These are phyloP conservation scores for Sarcophaga bullata DNA, from an alignment of 1,140 invertebrate genomes.

Conservation along the genomic window DNA sequence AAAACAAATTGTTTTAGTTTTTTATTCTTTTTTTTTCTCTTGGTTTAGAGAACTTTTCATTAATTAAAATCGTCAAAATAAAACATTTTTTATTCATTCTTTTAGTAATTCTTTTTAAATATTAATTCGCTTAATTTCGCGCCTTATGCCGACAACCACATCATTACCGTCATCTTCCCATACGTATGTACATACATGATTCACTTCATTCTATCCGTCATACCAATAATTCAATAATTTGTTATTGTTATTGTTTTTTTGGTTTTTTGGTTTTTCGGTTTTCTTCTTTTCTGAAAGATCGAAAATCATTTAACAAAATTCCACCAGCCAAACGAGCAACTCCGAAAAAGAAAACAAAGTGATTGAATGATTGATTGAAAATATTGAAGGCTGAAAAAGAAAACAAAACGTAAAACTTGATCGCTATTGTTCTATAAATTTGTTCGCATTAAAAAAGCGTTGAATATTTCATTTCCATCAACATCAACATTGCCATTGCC, in stretches of 20 bases:
- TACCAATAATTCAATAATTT: no score
- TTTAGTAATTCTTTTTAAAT: background rate
- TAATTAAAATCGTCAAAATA: slow-evolving; percentile 12
- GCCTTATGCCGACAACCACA: slow-evolving; percentile 17
- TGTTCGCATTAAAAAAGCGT: slow-evolving; percentile 37
- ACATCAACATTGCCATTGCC: background rate
- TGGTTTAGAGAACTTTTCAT: background rate
- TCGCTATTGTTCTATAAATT: slow-evolving; percentile 34
- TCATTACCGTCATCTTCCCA: background rate
- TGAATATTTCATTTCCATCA: slow-evolving; percentile 12
- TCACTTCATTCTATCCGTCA: background rate
- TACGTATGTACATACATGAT: background rate
- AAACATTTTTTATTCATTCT: background rate
- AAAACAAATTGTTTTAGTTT: slow-evolving; percentile 13
- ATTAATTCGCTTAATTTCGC: slow-evolving; percentile 18
- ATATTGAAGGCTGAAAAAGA: background rate
- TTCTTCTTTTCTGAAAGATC: background rate
- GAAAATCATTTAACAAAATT: slow-evolving; percentile 12
- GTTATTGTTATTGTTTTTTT: no score
- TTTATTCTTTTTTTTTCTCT: background rate
- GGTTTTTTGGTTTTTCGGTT: background rate
- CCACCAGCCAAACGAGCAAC: background rate
- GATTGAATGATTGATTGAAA: slow-evolving; percentile 37
- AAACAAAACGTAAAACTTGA: background rate
- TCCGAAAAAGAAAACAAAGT: background rate